Conservation (phyloP, 92 coral and sea anemone species). For the Zoanthus solanderi region DNA sequence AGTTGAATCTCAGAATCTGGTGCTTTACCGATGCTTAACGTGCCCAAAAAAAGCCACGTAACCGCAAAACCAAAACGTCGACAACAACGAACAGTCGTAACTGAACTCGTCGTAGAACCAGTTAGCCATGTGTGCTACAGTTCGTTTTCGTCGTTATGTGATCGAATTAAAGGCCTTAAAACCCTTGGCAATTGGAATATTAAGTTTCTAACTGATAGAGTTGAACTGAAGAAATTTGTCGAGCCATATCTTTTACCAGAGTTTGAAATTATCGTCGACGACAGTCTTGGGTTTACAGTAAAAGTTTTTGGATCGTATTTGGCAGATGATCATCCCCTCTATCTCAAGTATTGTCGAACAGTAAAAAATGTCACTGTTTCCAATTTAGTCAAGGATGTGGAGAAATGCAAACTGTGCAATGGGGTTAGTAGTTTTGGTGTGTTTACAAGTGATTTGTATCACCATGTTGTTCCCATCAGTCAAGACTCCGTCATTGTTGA, state of each 20-base stretch:
- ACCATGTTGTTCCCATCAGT: constrained; percentile 66
- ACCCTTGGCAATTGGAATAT: constrained; percentile 63
- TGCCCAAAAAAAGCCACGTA: constrained; percentile 19
- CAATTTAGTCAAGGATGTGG: constrained; percentile 59
- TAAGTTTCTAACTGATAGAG: constrained; percentile 24
- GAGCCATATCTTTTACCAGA: constrained; percentile 60
- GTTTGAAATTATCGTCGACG: constrained; percentile 65
- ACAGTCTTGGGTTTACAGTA: constrained; percentile 74
- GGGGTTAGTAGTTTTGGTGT: constrained; percentile 30
- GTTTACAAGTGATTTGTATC: constrained; percentile 40
- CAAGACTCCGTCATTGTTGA: constrained; percentile 13
- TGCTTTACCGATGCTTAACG: constrained; percentile 8
- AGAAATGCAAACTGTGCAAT: constrained; percentile 43
- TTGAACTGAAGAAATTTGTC: constrained; percentile 50
- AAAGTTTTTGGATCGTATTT: constrained; percentile 68
- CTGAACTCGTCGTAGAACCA: background rate
- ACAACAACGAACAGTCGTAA: background rate
- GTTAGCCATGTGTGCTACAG: constrained; percentile 3
- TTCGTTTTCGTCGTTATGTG: background rate
- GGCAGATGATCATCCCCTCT: constrained; percentile 68
- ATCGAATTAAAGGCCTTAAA: constrained; percentile 43
- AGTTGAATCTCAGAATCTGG: constrained; percentile 19
- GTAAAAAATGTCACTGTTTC: constrained; percentile 59
- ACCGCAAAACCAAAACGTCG: constrained; percentile 9
- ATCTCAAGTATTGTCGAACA: constrained; percentile 52